Conservation (phyloP, 2,113 vertebrate genomes). For the Phasianus colchicus region DNA sequence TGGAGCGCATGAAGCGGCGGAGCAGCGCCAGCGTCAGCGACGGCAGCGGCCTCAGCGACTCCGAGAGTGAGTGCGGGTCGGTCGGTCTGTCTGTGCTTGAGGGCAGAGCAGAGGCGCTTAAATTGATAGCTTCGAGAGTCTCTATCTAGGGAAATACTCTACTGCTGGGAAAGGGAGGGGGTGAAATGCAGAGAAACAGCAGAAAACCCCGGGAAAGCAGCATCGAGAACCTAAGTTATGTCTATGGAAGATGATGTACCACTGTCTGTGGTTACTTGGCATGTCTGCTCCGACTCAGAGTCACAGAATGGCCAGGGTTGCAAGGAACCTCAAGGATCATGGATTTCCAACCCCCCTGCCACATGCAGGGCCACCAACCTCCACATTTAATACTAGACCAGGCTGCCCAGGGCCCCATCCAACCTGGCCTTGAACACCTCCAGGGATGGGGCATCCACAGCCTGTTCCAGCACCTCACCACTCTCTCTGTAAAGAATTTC, state of each 20-base stretch:
- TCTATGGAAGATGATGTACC: neutral
- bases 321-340: no score
- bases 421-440: no score
- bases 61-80: conserved; percentile 62
- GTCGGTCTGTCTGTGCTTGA: neutral
- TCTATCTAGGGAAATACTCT: neutral
- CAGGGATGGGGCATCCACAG: no score
- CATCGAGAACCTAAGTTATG: neutral
- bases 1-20: conserved; percentile 90
- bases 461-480: no score
- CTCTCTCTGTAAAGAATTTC: no score
- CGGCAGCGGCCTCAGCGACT: conserved; percentile 88
- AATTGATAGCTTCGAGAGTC: neutral
- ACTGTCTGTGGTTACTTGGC: neutral
- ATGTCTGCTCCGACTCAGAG: neutral
- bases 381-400: no score
- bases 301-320: no score
- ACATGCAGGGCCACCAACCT: no score
- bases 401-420: no score
- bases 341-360: no score
- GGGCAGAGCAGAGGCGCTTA: accelerated
- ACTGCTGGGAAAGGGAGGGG: neutral
- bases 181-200: neutral
- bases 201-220: neutral
- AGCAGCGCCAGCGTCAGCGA: conserved; percentile 93